These are phyloP conservation scores for Cranoglanis bouderius DNA, from an alignment of 2,113 vertebrate genomes.

Conservation along the genomic window DNA sequence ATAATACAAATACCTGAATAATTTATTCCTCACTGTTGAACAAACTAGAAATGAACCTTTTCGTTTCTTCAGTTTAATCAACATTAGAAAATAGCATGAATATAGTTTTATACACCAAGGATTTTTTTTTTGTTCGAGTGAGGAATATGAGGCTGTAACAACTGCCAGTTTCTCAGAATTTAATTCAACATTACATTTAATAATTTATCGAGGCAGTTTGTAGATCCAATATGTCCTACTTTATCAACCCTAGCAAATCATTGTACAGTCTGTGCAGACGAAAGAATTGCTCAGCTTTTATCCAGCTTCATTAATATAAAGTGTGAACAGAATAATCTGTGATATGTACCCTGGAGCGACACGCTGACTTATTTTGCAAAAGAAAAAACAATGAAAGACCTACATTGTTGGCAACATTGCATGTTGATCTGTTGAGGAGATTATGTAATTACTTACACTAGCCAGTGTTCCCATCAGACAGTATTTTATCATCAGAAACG, in stretches of 20 bases:
- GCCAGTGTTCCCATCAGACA: neutral
- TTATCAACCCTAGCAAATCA: conserved; percentile 1
- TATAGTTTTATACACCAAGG: neutral
- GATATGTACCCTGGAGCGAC: conserved; percentile 4
- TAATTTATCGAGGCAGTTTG: neutral
- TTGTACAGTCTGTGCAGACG: neutral
- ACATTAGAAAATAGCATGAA: neutral
- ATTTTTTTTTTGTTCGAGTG: neutral
- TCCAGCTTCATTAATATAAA: conserved; percentile 10
- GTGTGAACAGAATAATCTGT: conserved; percentile 5
- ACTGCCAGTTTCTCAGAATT: neutral
- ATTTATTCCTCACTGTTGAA: neutral
- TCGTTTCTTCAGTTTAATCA: neutral
- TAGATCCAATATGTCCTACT: neutral
- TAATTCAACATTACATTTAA: conserved; percentile 4
- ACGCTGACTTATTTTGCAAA: neutral
- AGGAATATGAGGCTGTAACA: neutral
- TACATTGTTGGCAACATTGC: neutral
- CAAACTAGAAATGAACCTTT: neutral
- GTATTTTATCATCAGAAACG: neutral
- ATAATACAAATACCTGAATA: neutral
- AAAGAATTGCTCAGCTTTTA: neutral
- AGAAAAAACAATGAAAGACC: neutral
- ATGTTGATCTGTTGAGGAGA: neutral
- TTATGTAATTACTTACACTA: neutral